Evolutionary conservation across 2,888 invertebrate species (phyloP), one percentile per base, ranked within the genome.

Genomic region (Stenoptilia bipunctidactyla): DNA sequence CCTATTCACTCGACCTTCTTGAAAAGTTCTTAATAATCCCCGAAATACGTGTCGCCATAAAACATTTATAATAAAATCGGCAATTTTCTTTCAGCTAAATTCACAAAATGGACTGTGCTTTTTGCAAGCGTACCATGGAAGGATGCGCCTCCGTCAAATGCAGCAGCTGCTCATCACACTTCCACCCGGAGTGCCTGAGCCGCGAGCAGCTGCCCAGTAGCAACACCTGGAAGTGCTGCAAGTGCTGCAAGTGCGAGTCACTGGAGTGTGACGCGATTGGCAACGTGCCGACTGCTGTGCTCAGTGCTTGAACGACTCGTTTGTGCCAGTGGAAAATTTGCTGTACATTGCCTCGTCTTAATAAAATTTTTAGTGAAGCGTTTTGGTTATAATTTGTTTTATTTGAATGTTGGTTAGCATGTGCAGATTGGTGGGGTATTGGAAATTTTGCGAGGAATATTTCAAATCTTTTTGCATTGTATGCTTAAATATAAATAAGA

Each of bases 131-230:
- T 36, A 66, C 71, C 27, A 70, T 66, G 54, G 63, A 68, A 42
- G 76, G 76, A 20, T 71, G 68, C 45, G 75, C 76, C 12, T 69
- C 66, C 0, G 72, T 77, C 39, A 74, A 71, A 43, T 77, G 77
- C 57, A 76, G 76, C 50, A 45, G 52, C 35, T 79, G 77, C 49
- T 54, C 62, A 13, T 70, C 72, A 0, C 71, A 73, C 37, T 77
- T 58, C 55, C 77, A 77, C 58, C 54, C 76, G 53, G 75, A 69
- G 52, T 79, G 76, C 46, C 60, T 71, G 45, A 65, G 59, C 51
- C 63, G 61, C 43, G 67, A 68, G 40, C 60, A 66, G 35, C 54
- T 63, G 41, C 50, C 62, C 6, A 63, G 51, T 52, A 64, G 55
- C 12, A 76, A 75, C 54, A 61, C 48, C 51, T 75, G 75, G 76